phyloP scores from a whole-genome alignment of 2,888 invertebrate species.

The Quadriops clusia region DNA sequence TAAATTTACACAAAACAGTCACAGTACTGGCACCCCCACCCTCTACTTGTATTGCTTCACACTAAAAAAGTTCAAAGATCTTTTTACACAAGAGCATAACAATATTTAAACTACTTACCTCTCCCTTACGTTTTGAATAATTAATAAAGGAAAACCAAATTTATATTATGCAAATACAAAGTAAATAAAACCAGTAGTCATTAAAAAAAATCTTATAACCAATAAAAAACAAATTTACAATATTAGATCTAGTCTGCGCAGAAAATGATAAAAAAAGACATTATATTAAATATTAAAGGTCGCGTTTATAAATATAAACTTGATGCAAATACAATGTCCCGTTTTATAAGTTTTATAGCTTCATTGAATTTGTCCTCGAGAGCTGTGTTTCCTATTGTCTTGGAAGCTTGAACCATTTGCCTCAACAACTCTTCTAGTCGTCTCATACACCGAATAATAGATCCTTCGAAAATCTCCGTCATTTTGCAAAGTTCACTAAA shows the following conservation, averaged over 20 bases:
- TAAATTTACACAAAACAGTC: too few relatives aligned
- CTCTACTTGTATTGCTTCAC: too few relatives aligned
- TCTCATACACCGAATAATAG: constrained; percentile 85
- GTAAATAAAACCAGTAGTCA: not conserved
- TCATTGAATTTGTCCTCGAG: constrained; percentile 92
- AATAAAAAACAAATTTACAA: not conserved
- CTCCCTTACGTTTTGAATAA: too few relatives aligned
- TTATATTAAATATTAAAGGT: too few relatives aligned
- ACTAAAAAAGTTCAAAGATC: too few relatives aligned
- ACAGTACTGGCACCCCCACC: too few relatives aligned
- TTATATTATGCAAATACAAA: constrained; percentile 2
- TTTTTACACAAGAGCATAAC: too few relatives aligned
- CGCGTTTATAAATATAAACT: constrained; percentile 91
- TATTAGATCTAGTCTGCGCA: too few relatives aligned
- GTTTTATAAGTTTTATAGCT: constrained; percentile 81
- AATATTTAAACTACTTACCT: too few relatives aligned
- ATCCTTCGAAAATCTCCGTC: constrained; percentile 94
- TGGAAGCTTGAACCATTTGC: constrained; percentile 91
- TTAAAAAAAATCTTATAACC: not conserved
- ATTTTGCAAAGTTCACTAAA: constrained; percentile 90
- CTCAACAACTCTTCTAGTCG: constrained; percentile 90
- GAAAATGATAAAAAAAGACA: too few relatives aligned
- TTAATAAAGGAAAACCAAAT: too few relatives aligned
- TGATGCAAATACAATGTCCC: constrained; percentile 99
- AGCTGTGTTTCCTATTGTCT: constrained; percentile 92